These are phyloP conservation scores for Daktulosphaira vitifoliae DNA, from an alignment of 1,140 invertebrate species.

Conservation along the genomic window DNA sequence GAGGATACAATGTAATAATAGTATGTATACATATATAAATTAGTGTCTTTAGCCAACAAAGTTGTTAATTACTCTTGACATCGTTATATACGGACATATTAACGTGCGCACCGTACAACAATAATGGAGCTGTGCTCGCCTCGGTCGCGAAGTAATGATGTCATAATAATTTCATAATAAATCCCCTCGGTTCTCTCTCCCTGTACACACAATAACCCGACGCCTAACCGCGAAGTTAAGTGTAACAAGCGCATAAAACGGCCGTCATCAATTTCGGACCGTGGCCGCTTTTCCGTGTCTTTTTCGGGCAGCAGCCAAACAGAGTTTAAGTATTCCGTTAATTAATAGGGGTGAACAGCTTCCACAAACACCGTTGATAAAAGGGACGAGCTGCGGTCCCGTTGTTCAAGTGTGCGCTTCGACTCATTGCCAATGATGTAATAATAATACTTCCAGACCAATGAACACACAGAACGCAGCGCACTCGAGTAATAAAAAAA, in stretches of 20 bases:
- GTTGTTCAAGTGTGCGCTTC: no score
- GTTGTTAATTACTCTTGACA: slow-evolving; percentile 33
- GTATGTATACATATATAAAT: no score
- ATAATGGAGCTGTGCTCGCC: slow-evolving; percentile 22
- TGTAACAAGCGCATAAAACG: not conserved
- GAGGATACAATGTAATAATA: no score
- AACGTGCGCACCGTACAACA: not conserved
- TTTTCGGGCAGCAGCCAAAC: no score
- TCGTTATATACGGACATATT: not conserved
- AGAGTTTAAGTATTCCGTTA: not conserved
- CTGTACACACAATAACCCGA: no score
- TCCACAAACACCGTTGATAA: no score
- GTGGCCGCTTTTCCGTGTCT: not conserved
- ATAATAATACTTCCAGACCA: no score
- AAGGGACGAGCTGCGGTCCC: no score
- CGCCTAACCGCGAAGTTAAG: not conserved
- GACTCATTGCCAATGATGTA: no score
- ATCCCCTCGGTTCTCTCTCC: not conserved
- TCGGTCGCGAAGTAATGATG: slow-evolving; percentile 12
- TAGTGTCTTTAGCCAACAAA: not conserved
- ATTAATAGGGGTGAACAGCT: no score
- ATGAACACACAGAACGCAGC: no score
- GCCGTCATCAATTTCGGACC: not conserved
- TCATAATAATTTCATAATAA: slow-evolving; percentile 28
- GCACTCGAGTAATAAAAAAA: no score